phyloP scores from a whole-genome alignment of 2,113 vertebrate genomes.

The Eublepharis macularius region DNA sequence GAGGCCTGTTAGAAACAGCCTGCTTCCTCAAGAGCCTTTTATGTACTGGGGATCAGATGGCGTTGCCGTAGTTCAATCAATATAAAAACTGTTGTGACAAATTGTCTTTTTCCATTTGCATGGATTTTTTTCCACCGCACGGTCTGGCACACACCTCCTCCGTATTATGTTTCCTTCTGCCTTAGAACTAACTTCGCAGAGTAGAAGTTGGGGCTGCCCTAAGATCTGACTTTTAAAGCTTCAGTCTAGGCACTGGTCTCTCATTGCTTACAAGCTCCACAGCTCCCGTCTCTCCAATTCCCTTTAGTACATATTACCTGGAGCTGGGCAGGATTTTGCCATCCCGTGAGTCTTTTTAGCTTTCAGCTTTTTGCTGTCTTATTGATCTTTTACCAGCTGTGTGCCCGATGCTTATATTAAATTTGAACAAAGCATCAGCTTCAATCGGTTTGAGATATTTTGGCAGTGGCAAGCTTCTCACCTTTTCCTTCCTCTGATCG shows the following conservation, averaged over 20 bases:
- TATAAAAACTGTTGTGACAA: background rate
- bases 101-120: background rate
- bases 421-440: constrained; percentile 45
- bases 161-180: constrained; percentile 23
- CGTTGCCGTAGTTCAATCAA: background rate
- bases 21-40: background rate
- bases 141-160: background rate
- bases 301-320: constrained; percentile 36
- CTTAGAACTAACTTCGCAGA: constrained; percentile 26
- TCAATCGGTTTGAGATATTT: background rate
- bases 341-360: constrained; percentile 63
- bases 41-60: background rate
- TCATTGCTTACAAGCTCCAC: constrained; percentile 3
- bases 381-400: constrained; percentile 57
- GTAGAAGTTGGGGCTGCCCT: constrained; percentile 50
- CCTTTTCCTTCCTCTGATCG: constrained; percentile 22
- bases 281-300: constrained; percentile 33
- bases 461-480: background rate
- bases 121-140: background rate
- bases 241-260: constrained; percentile 36
- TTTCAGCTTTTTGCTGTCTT: constrained; percentile 8
- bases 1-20: background rate
- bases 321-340: constrained; percentile 49
- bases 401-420: constrained; percentile 55
- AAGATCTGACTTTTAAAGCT: constrained; percentile 36